Evolutionary conservation across 30 jellyfish, hydroid and myxozoan genomes (phyloP).

Genomic region (Aurelia coerulea): DNA sequence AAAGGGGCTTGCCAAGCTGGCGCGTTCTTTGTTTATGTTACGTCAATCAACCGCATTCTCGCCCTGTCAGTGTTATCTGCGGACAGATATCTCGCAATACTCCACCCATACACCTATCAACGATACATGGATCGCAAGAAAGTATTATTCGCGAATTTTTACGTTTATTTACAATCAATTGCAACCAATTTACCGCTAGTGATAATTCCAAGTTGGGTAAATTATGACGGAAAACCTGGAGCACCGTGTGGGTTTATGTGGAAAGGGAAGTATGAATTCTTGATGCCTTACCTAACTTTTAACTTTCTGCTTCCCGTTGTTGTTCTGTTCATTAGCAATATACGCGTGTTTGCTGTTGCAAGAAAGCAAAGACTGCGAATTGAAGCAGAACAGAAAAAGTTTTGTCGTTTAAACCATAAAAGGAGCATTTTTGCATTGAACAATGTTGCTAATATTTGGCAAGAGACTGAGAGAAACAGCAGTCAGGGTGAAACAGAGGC

Average conservation of each 20-base stretch:
- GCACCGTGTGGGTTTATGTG: slow-evolving; percentile 66
- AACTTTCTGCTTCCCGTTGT: slow-evolving; percentile 41
- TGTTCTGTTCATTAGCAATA: slow-evolving; percentile 23
- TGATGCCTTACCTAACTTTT: slow-evolving; percentile 10
- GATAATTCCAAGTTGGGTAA: slow-evolving; percentile 56
- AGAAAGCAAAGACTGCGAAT: slow-evolving; percentile 39
- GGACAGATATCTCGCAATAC: slow-evolving; percentile 56
- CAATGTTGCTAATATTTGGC: not conserved
- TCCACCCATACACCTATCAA: slow-evolving; percentile 41
- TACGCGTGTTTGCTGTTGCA: slow-evolving; percentile 32
- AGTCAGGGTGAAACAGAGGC: too few relatives aligned
- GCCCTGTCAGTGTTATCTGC: slow-evolving; percentile 52
- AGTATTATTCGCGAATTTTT: slow-evolving; percentile 5
- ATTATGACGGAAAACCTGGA: slow-evolving; percentile 64
- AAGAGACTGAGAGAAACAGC: not conserved
- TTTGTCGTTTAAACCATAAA: not conserved
- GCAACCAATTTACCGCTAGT: slow-evolving; percentile 48
- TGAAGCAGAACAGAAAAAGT: not conserved
- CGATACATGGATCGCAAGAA: not conserved
- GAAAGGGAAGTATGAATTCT: slow-evolving; percentile 39
- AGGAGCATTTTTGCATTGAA: not conserved
- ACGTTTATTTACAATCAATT: slow-evolving; percentile 9
- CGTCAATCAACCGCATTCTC: slow-evolving; percentile 36
- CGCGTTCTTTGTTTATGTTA: slow-evolving; percentile 32
- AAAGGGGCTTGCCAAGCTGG: slow-evolving; percentile 37